These are phyloP conservation scores for Rhinophrynus dorsalis DNA, from an alignment of 2,797 vertebrate genomes.

Conservation along the genomic window DNA sequence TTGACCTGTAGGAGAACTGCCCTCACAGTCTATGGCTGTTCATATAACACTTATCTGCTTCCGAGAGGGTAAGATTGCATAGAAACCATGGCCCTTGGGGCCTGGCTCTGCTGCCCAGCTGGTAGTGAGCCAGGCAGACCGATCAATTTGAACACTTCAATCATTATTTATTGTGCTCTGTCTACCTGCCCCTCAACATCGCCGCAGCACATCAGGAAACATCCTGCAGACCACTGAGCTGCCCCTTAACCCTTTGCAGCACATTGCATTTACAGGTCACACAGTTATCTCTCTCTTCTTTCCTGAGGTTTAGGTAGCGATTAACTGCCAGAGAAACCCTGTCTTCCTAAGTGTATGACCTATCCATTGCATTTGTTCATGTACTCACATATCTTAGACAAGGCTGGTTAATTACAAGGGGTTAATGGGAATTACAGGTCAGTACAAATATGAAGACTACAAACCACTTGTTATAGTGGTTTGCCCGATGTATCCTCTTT, in stretches of 20 bases:
- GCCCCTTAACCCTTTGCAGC: slow-evolving; percentile 14
- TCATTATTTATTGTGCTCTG: slow-evolving; percentile 80
- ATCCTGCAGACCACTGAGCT: slow-evolving; percentile 4
- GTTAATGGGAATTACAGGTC: too few species aligned
- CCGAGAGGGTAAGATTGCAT: slow-evolving; percentile 76
- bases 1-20: not conserved
- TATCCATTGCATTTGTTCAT: too few species aligned
- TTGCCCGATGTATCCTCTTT: too few species aligned
- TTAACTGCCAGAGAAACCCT: too few species aligned
- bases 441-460: too few species aligned
- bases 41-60: slow-evolving; percentile 74
- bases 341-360: too few species aligned
- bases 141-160: slow-evolving; percentile 80
- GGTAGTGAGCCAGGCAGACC: slow-evolving; percentile 76
- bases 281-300: not conserved
- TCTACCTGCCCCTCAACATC: slow-evolving; percentile 67
- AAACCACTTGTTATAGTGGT: too few species aligned
- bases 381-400: too few species aligned
- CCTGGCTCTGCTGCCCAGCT: slow-evolving; percentile 68
- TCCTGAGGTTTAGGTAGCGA: not conserved
- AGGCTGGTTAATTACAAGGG: too few species aligned
- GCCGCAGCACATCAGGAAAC: slow-evolving; percentile 5
- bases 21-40: slow-evolving; percentile 26
- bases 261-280: slow-evolving; percentile 18
- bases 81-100: slow-evolving; percentile 74